A percentile compares a stretch with the other conserved stretches of the same genome.
Evolutionary conservation across 2,113 vertebrate genomes (phyloP).

Genomic region (Aviceda subcristata): DNA sequence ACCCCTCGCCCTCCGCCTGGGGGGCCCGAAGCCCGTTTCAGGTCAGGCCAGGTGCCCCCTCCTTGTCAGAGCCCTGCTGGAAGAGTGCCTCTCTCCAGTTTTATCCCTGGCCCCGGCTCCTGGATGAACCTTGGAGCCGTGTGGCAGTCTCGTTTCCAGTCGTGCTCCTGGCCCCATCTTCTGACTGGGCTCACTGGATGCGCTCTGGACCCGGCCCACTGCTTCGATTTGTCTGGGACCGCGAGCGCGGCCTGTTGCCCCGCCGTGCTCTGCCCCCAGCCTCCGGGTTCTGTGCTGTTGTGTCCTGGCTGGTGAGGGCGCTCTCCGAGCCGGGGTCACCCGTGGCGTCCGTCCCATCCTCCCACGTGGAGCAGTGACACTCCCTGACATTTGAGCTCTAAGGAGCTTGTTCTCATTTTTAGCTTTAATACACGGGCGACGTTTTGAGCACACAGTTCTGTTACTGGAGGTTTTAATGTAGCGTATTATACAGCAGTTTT

Average conservation of each 20-base stretch:
- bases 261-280: not conserved
- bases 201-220: not conserved
- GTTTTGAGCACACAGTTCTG: not conserved
- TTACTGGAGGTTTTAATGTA: not conserved
- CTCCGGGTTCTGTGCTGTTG: accelerated
- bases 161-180: not conserved
- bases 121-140: not conserved
- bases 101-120: not conserved
- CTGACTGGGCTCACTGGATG: not conserved
- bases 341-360: not conserved
- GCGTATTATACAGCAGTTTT: not conserved
- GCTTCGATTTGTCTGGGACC: not conserved
- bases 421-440: accelerated
- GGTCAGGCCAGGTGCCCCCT: accelerated
- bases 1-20: accelerated
- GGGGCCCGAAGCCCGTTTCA: not conserved
- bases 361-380: not conserved
- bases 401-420: not conserved
- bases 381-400: not conserved
- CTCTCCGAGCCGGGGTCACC: not conserved
- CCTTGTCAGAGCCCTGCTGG: not conserved
- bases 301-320: not conserved
- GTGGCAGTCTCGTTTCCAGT: not conserved
- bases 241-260: not conserved
- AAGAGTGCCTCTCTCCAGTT: not conserved